Evolutionary conservation across 2,113 vertebrate genomes (phyloP).

Genomic region (Illadopsis cleaveri): DNA sequence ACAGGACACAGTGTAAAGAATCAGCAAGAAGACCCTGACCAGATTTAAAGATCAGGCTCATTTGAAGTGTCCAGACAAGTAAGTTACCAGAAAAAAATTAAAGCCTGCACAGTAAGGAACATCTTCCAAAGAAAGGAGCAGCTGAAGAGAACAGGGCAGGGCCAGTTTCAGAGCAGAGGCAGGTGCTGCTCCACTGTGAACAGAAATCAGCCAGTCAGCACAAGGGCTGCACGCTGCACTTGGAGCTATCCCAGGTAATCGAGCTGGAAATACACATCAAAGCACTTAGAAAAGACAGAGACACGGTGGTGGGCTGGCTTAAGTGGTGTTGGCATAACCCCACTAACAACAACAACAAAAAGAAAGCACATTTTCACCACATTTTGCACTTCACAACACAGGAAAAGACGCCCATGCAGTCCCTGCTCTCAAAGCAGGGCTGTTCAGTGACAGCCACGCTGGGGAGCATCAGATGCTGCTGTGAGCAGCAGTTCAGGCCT

Average conservation of each 20-base stretch:
- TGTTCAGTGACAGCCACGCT: accelerated
- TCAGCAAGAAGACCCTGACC: not conserved
- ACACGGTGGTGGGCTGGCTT: not conserved
- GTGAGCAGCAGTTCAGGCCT: not conserved
- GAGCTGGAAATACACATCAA: not conserved
- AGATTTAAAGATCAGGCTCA: not conserved
- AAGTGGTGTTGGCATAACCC: not conserved
- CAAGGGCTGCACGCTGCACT: not conserved
- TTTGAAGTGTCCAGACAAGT: not conserved
- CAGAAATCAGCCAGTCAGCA: not conserved
- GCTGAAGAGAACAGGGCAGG: not conserved
- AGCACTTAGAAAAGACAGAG: not conserved
- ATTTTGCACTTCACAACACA: not conserved
- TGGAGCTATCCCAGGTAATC: not conserved
- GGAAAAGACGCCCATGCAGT: not conserved
- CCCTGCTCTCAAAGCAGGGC: not conserved
- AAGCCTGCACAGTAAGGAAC: not conserved
- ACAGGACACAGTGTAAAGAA: not conserved
- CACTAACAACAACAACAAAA: not conserved
- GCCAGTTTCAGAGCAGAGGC: not conserved
- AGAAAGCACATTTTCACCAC: not conserved
- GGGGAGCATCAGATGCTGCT: accelerated
- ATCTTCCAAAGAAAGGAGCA: not conserved
- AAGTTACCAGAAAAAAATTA: not conserved
- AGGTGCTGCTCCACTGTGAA: accelerated